phyloP scores from a whole-genome alignment of 2,113 vertebrate genomes.

The Xiphorhynchus elegans region DNA sequence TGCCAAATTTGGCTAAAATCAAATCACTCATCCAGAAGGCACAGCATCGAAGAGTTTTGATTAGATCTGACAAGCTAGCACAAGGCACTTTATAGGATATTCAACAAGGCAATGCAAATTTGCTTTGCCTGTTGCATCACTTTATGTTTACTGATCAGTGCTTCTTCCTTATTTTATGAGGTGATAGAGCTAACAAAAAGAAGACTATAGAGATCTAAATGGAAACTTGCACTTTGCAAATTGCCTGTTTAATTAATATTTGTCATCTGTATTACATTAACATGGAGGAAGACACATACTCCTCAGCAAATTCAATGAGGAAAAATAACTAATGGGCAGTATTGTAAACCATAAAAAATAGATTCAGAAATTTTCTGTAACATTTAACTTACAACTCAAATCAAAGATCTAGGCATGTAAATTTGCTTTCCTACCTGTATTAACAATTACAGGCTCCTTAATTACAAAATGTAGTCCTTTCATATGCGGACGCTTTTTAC shows the following conservation, averaged over 20 bases:
- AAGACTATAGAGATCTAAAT: background rate
- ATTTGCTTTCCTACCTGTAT: background rate
- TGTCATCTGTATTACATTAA: background rate
- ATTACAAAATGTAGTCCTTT: background rate
- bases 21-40: conserved; percentile 26
- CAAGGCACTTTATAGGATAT: background rate
- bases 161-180: background rate
- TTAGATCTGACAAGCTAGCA: background rate
- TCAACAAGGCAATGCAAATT: background rate
- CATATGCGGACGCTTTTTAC: background rate
- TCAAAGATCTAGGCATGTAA: background rate
- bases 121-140: background rate
- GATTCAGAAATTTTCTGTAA: background rate
- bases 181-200: background rate
- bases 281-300: background rate
- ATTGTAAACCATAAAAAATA: background rate
- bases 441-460: background rate
- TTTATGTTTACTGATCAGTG: background rate
- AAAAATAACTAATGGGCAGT: background rate
- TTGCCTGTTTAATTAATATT: background rate
- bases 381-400: background rate
- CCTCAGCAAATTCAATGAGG: background rate
- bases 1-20: conserved; percentile 46
- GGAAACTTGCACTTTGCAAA: background rate
- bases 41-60: conserved; percentile 18